Percentiles rank a stretch among this genome's conserved stretches.
Conservation (phyloP, 1,140 invertebrate genomes). For the Ectropis grisescens region DNA sequence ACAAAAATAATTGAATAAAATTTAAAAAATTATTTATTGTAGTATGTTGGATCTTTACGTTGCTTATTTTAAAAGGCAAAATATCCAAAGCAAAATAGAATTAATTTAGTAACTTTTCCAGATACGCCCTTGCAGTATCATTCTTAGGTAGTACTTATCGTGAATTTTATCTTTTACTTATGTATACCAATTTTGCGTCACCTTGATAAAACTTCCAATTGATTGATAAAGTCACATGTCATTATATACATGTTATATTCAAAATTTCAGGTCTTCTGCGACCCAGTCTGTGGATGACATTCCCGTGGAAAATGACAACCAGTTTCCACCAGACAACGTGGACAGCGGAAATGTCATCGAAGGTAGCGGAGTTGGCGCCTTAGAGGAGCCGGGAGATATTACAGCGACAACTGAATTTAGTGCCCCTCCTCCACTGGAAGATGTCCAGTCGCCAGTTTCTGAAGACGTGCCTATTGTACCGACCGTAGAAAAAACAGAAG, state of each 20-base stretch:
- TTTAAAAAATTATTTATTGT: too few species aligned
- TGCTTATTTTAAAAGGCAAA: too few species aligned
- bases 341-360: conserved; percentile 29
- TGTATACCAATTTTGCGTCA: conserved; percentile 49
- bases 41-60: too few species aligned
- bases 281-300: conserved; percentile 46
- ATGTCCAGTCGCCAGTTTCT: conserved; percentile 16
- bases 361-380: conserved; percentile 33
- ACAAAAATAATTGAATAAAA: too few species aligned
- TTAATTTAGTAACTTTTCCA: too few species aligned
- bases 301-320: conserved; percentile 43
- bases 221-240: conserved; percentile 40
- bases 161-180: conserved; percentile 51
- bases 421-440: conserved; percentile 33
- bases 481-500: conserved; percentile 3
- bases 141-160: conserved; percentile 35
- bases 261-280: conserved; percentile 32
- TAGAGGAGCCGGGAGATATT: conserved; percentile 23
- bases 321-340: conserved; percentile 39
- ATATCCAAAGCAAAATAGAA: too few species aligned
- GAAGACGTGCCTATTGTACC: conserved; percentile 4
- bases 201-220: conserved; percentile 50
- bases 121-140: conserved; percentile 38
- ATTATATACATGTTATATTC: conserved; percentile 17
- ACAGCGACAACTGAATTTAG: conserved; percentile 17